These are phyloP conservation scores for Alces alces DNA, from an alignment of 2,113 vertebrate genomes.

Conservation along the genomic window DNA sequence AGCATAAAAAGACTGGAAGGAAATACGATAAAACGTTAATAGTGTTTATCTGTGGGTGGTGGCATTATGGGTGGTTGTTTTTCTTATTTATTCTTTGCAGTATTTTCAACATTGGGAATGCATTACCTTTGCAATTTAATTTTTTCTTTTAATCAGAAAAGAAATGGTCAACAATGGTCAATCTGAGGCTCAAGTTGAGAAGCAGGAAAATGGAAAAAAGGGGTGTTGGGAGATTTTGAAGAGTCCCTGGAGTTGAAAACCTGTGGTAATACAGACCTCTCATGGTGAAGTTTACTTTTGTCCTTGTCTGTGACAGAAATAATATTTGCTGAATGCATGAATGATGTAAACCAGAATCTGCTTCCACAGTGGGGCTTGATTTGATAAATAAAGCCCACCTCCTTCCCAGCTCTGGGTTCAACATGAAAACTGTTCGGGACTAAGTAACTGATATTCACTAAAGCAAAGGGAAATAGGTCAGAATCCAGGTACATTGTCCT, in stretches of 20 bases:
- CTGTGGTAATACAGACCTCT: background rate
- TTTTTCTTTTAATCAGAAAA: conserved; percentile 11
- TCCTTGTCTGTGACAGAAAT: background rate
- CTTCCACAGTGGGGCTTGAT: conserved; percentile 63
- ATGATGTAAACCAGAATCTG: background rate
- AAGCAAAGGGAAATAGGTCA: conserved; percentile 61
- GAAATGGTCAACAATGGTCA: background rate
- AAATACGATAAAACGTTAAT: conserved; percentile 57
- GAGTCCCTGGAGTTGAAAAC: background rate
- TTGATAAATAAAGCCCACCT: conserved; percentile 74
- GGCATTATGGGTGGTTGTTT: conserved; percentile 43
- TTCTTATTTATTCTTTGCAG: conserved; percentile 48
- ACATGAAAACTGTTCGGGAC: conserved; percentile 43
- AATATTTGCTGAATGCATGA: conserved; percentile 29
- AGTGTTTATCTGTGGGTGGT: conserved; percentile 61
- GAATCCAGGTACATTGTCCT: conserved; percentile 34
- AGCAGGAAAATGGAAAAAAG: background rate
- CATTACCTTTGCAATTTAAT: background rate
- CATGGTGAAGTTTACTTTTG: background rate
- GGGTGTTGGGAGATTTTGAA: background rate
- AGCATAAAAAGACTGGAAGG: conserved; percentile 53
- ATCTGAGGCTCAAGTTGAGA: background rate
- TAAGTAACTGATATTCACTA: conserved; percentile 40
- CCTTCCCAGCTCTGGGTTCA: conserved; percentile 38
- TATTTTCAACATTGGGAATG: conserved; percentile 8